These are phyloP conservation scores for Theocolax elegans DNA, from an alignment of 1,140 invertebrate species.

Conservation along the genomic window DNA sequence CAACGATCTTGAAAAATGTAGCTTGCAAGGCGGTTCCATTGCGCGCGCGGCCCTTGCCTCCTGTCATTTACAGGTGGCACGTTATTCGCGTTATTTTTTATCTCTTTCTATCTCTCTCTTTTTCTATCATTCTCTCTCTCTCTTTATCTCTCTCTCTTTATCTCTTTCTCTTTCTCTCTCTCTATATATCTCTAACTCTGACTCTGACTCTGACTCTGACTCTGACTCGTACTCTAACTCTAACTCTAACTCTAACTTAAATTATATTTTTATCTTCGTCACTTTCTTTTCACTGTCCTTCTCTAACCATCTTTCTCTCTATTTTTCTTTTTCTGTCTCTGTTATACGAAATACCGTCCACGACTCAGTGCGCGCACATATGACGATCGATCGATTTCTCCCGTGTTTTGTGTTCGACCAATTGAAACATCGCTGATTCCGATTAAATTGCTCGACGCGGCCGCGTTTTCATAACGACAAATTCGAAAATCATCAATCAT, in stretches of 20 bases:
- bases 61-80: conserved; percentile 36
- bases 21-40: conserved; percentile 3
- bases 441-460: conserved; percentile 25
- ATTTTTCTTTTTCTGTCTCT: not conserved
- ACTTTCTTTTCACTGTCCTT: no score
- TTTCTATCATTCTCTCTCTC: no score
- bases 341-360: conserved; percentile 8
- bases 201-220: no score
- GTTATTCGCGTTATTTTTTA: conserved; percentile 21
- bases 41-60: not conserved
- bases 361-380: conserved; percentile 19
- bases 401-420: conserved; percentile 26
- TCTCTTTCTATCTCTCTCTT: not conserved
- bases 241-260: no score
- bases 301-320: no score
- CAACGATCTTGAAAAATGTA: conserved; percentile 32
- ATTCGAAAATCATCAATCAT: conserved; percentile 37
- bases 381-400: conserved; percentile 22
- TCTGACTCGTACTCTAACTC: no score
- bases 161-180: not conserved
- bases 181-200: no score
- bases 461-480: conserved; percentile 20
- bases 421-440: conserved; percentile 32
- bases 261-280: no score
- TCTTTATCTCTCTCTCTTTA: not conserved